Evolutionary conservation across 2,113 vertebrate species (phyloP), one percentile per base, ranked within the genome.

Genomic region (Quiscalus mexicanus): DNA sequence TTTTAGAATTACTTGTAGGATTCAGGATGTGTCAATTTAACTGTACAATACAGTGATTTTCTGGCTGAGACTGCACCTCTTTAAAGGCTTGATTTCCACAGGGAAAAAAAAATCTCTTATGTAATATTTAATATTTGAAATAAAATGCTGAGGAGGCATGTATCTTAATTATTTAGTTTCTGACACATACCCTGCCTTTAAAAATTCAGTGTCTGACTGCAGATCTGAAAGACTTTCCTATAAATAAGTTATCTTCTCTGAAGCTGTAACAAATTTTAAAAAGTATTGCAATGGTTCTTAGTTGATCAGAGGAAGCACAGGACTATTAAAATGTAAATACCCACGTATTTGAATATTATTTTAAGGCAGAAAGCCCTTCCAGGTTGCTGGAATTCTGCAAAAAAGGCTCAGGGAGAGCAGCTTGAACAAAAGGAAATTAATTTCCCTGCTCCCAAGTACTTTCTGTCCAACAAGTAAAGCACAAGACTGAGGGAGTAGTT

Each of bases 121-220:
- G 90, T 89, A 97, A 97, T 93, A 97, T 95, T 97, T 77, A 97
- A 97, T 97, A 95, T 97, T 88, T 91, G 92, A 97, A 97, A 96
- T 96, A 97, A 97, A 96, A 97, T 89, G 95, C 96, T 96, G 94
- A 97, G 94, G 44, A 91, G 82, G 96, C 96, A 95, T 6, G 45
- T 91, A 92, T 62, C 92, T 97, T 96, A 97, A 97, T 97, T 97
- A 97, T 97, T 97, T 97, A 97, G 89, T 21, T 97, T 90, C 94
- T 97, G 96, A 97, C 94, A 97, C 89, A 74, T 91, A 96, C 71
- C 84, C 90, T 95, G 81, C 94, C 85, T 97, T 97, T 97, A 97
- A 97, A 97, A 97, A 97, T 97, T 96, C 93, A 97, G 92, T 7
- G 17, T 95, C 97, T 95, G 78, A 90, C 94, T 96, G 92, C 92